phyloP scores from a whole-genome alignment of 2,113 vertebrate genomes.

The Centropristis striata region DNA sequence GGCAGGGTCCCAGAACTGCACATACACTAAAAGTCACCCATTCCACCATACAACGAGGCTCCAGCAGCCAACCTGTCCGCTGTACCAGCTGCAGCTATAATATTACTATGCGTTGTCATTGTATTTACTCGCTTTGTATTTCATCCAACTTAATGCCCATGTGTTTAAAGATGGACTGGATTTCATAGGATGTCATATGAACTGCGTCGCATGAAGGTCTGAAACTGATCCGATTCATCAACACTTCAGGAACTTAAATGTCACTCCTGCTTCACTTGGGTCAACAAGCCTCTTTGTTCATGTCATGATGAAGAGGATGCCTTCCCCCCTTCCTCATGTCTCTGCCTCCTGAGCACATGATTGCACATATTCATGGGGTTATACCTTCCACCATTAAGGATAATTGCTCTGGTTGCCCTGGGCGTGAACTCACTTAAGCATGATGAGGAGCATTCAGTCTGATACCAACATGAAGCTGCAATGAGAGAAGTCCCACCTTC shows the following conservation, averaged over 20 bases:
- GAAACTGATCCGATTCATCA: slow-evolving; percentile 20
- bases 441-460: slow-evolving; percentile 23
- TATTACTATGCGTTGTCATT: no score
- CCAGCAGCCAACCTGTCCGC: no score
- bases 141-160: no score
- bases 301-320: slow-evolving; percentile 15
- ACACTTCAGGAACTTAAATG: not conserved
- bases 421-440: slow-evolving; percentile 58
- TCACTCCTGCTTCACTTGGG: not conserved
- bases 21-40: no score
- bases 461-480: slow-evolving; percentile 19
- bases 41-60: no score
- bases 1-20: no score
- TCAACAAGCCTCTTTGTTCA: not conserved
- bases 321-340: not conserved
- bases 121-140: no score
- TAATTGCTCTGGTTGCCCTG: slow-evolving; percentile 56
- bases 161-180: no score
- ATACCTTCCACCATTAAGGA: slow-evolving; percentile 48
- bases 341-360: slow-evolving; percentile 32
- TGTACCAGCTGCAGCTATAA: no score
- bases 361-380: slow-evolving; percentile 50
- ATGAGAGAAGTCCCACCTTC: slow-evolving; percentile 6
- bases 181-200: no score
- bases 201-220: not conserved